phyloP scores from a whole-genome alignment of 2,797 vertebrate species.

The Pseudochirops corinnae region DNA sequence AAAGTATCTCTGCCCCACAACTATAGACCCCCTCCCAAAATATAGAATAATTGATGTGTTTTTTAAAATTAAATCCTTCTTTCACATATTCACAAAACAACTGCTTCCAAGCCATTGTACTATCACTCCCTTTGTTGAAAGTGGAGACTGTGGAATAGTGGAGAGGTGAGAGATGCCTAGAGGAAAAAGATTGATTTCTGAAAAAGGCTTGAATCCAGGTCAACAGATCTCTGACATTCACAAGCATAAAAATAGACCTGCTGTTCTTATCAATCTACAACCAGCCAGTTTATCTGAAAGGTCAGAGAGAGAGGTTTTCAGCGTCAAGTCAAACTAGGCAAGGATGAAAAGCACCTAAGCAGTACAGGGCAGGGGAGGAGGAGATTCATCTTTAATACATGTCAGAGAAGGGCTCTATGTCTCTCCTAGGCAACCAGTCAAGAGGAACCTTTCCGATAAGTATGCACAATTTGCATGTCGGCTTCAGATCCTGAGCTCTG shows the following conservation, averaged over 20 bases:
- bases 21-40: background rate
- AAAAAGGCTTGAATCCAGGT: conserved; percentile 38
- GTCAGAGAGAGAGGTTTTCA: conserved; percentile 36
- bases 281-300: conserved; percentile 56
- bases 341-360: conserved; percentile 42
- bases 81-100: background rate
- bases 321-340: conserved; percentile 25
- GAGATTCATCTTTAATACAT: conserved; percentile 6
- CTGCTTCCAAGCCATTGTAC: background rate
- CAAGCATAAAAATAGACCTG: conserved; percentile 53
- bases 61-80: conserved; percentile 23
- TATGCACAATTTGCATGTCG: background rate
- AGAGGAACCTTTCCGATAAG: background rate
- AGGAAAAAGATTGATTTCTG: conserved; percentile 41
- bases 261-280: conserved; percentile 48
- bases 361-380: conserved; percentile 27
- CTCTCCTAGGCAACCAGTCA: background rate
- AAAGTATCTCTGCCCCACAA: background rate
- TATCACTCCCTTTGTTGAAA: conserved; percentile 9
- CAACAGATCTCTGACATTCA: conserved; percentile 44
- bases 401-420: background rate
- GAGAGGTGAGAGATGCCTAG: background rate
- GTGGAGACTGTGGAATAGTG: background rate
- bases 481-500: background rate
- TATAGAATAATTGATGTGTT: background rate